A percentile compares a stretch with the other conserved stretches of the same genome.
Evolutionary conservation across 2,113 vertebrate genomes (phyloP).

Genomic region (Dipodomys stephensi): DNA sequence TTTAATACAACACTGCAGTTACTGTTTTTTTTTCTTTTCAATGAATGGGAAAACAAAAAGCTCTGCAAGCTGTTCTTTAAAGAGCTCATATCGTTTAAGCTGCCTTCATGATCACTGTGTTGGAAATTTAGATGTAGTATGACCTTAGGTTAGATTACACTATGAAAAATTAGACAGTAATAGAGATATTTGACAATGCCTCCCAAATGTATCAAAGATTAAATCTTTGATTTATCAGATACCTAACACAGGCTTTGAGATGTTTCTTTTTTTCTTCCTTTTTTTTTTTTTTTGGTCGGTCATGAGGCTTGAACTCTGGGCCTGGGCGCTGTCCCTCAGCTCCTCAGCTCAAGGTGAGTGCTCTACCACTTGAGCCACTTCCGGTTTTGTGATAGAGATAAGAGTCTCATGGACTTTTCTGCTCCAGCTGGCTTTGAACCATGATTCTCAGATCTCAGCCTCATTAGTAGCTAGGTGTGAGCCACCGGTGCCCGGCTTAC

Average conservation of each 20-base stretch:
- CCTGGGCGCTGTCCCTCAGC: too few relatives aligned
- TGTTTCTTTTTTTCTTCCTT: background rate
- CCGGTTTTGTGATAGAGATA: too few relatives aligned
- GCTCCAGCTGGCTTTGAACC: too few relatives aligned
- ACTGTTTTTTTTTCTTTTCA: background rate
- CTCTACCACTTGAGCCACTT: too few relatives aligned
- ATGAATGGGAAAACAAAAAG: background rate
- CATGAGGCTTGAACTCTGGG: too few relatives aligned
- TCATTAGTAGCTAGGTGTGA: too few relatives aligned
- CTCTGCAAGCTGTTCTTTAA: background rate
- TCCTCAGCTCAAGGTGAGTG: too few relatives aligned
- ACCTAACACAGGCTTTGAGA: slow-evolving; percentile 68
- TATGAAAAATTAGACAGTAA: slow-evolving; percentile 70
- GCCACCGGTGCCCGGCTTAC: too few relatives aligned
- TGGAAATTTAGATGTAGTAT: background rate
- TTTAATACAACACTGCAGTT: background rate
- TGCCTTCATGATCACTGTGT: background rate
- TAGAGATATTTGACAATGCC: slow-evolving; percentile 79
- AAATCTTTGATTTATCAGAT: slow-evolving; percentile 77
- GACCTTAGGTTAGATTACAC: slow-evolving; percentile 16
- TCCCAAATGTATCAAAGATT: slow-evolving; percentile 48
- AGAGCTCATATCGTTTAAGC: background rate
- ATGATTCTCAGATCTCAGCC: too few relatives aligned
- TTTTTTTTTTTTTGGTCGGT: too few relatives aligned
- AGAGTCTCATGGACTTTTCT: too few relatives aligned